Evolutionary conservation across 35 echinoderm and acorn worm genomes (phyloP).

Genomic region (Chiridota heheva): DNA sequence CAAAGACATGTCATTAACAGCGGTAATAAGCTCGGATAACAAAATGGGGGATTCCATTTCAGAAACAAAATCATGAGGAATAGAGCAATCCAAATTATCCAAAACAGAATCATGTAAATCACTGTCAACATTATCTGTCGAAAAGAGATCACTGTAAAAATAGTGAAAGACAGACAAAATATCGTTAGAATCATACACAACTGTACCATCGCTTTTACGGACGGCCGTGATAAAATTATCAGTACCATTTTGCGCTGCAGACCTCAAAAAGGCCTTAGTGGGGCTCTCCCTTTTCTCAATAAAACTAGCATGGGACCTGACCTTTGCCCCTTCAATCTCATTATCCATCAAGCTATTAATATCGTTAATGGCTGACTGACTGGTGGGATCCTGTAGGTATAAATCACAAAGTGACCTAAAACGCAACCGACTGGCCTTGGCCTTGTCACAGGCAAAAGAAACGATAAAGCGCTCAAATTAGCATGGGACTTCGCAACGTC

Average conservation of each 20-base stretch:
- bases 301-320: constrained; percentile 14
- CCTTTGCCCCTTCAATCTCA: background rate
- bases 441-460: background rate
- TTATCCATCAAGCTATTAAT: background rate
- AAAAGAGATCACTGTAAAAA: constrained; percentile 27
- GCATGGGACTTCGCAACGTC: background rate
- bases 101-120: background rate
- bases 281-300: constrained; percentile 32
- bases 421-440: no score
- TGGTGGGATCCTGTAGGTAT: no score
- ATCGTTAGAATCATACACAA: background rate
- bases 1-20: background rate
- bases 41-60: background rate
- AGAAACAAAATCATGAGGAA: no score
- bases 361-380: no score
- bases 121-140: background rate
- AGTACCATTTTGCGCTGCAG: background rate
- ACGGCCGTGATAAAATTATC: constrained; percentile 11
- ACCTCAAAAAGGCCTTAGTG: background rate
- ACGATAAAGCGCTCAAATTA: no score
- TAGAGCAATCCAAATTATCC: background rate
- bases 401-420: no score
- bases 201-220: background rate
- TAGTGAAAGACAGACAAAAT: constrained; percentile 22
- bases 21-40: constrained; percentile 10